phyloP scores from a whole-genome alignment of 2,113 vertebrate species.

The Phyllostomus hastatus region DNA sequence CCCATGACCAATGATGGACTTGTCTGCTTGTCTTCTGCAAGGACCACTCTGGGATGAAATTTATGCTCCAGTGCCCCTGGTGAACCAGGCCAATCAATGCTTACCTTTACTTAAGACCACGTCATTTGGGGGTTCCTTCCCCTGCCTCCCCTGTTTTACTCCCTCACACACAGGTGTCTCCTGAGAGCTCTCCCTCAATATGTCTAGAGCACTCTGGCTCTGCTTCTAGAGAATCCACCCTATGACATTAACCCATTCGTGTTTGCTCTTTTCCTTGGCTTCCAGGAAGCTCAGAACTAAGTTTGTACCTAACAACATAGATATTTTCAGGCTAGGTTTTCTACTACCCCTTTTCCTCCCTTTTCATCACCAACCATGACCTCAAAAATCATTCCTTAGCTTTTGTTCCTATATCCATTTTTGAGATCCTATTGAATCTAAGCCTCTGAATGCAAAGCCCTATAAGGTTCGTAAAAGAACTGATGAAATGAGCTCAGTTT shows the following conservation, averaged over 20 bases:
- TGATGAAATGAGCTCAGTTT: background rate
- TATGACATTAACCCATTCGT: background rate
- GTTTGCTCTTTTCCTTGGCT: background rate
- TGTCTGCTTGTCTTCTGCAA: background rate
- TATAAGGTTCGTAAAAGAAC: conserved; percentile 11
- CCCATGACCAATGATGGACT: background rate
- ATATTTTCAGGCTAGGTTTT: background rate
- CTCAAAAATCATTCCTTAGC: background rate
- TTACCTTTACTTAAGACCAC: background rate
- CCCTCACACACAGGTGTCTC: background rate
- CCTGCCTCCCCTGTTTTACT: background rate
- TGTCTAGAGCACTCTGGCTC: background rate
- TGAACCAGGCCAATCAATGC: background rate
- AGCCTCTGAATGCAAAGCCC: background rate
- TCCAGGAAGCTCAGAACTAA: background rate
- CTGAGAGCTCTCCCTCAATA: background rate
- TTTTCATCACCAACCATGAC: background rate
- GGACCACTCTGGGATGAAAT: background rate
- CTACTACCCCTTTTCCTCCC: background rate
- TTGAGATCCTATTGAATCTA: background rate
- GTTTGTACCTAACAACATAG: background rate
- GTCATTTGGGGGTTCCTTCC: background rate
- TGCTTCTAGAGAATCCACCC: background rate
- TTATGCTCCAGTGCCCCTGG: background rate
- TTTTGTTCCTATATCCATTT: background rate